Percentiles rank a stretch among this genome's conserved stretches.
Conservation (phyloP, 2,888 invertebrate genomes). For the Tromatobia lineatoria region DNA sequence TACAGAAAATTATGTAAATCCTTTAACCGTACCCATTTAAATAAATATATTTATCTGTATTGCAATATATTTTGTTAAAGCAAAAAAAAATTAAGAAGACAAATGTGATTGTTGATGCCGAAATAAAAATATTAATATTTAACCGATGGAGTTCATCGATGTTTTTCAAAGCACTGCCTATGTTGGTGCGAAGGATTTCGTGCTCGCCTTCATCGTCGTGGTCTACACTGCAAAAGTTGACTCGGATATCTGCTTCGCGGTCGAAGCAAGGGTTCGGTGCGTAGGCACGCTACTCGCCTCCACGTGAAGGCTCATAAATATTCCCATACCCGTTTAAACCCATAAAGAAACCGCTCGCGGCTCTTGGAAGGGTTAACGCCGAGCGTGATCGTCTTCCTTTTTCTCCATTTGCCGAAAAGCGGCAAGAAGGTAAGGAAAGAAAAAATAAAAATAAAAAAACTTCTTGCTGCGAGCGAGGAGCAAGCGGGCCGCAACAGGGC, state of each 20-base stretch:
- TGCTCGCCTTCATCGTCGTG: slow-evolving; percentile 47
- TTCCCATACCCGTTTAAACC: slow-evolving; percentile 79
- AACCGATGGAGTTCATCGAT: slow-evolving; percentile 15
- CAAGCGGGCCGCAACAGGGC: slow-evolving; percentile 69
- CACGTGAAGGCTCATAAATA: slow-evolving; percentile 83
- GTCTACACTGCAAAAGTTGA: slow-evolving; percentile 43
- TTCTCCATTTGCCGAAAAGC: slow-evolving; percentile 57
- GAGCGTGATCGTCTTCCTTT: slow-evolving; percentile 68
- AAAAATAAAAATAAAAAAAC: slow-evolving; percentile 68
- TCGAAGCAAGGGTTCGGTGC: slow-evolving; percentile 64
- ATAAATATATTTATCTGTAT: no score
- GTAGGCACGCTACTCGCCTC: slow-evolving; percentile 72
- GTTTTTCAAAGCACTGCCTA: slow-evolving; percentile 16
- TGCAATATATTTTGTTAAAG: no score
- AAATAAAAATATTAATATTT: slow-evolving; percentile 23
- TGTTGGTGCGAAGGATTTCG: slow-evolving; percentile 5
- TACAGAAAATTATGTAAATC: no score
- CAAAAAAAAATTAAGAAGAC: not conserved
- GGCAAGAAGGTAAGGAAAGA: slow-evolving; percentile 38
- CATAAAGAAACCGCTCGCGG: slow-evolving; percentile 84
- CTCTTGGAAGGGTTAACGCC: slow-evolving; percentile 82
- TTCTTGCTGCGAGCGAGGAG: slow-evolving; percentile 62
- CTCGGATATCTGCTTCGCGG: slow-evolving; percentile 64
- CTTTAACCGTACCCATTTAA: no score
- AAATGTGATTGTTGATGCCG: not conserved